These are phyloP conservation scores for Ostrea edulis DNA, from an alignment of 1,140 invertebrate genomes.

Conservation along the genomic window DNA sequence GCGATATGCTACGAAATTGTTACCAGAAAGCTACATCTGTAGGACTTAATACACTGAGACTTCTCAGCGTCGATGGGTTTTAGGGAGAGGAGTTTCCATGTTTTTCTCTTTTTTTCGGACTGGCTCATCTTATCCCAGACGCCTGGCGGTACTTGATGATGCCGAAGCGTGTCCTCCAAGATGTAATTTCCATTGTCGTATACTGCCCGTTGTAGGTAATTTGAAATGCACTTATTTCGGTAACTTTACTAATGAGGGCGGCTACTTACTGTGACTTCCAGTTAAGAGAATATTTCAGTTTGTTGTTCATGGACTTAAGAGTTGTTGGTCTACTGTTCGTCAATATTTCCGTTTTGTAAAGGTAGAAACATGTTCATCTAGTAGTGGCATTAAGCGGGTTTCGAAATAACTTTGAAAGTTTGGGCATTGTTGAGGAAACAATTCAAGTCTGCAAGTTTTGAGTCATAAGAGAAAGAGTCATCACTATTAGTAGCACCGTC, in stretches of 20 bases:
- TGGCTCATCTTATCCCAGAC: neutral
- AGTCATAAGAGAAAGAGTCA: neutral
- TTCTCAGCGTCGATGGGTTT: neutral
- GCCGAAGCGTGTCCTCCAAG: neutral
- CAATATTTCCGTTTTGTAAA: neutral
- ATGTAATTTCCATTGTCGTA: conserved; percentile 44
- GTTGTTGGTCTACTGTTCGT: too few relatives aligned
- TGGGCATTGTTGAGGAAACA: too few relatives aligned
- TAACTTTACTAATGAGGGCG: conserved; percentile 32
- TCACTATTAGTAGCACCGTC: neutral
- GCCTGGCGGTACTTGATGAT: neutral
- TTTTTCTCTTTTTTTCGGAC: neutral
- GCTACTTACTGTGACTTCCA: conserved; percentile 44
- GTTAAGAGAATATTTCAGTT: neutral
- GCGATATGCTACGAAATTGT: conserved; percentile 27
- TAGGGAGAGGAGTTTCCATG: neutral
- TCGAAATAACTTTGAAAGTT: neutral
- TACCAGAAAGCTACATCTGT: neutral
- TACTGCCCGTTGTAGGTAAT: conserved; percentile 37
- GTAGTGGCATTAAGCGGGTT: neutral
- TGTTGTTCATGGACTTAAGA: conserved; percentile 50
- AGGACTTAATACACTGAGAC: neutral
- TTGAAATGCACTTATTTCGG: neutral
- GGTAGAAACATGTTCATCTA: conserved; percentile 20
- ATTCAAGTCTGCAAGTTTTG: neutral